Base-by-base conservation (phyloP, 2,797 vertebrate genomes). In the Natrix natrix region DNA sequence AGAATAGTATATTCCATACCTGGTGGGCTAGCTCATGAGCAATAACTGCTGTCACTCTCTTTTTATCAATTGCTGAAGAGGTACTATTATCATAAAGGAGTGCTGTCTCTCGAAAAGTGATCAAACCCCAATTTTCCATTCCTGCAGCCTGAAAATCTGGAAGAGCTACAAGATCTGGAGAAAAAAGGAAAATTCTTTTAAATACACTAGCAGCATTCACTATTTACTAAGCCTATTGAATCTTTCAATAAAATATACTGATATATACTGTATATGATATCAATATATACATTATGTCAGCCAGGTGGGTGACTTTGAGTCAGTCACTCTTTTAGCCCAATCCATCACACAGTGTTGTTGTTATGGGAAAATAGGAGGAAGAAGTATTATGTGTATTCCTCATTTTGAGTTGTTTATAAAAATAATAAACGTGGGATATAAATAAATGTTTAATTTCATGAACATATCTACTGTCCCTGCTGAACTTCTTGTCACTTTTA, bases 71-170 rank as follows among this genome's bases (percentile, higher is more conserved):
- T 37, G 94, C 94, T 89, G 98, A 99, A 91, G 98, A 99, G 88
- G 98, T 96, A 8, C 55, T 94, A 22, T 95, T 97, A 37, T 98
- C 98, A 95, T 98, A 98, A 86, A 99, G 97, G 87, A 99, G 98
- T 1, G 97, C 92, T 63, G 98, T 98, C 97, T 99, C 99, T 93
- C 98, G 98, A 96, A 99, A 99, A 37, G 98, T 99, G 96, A 99
- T 98, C 92, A 99, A 98, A 13, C 99, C 99, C 99, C 99, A 99
- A 95, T 99, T 99, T 97, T 99, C 99, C 99, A 99, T 99, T 88
- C 99, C 99, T 95, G 98, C 99, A 1, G 99, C 98, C 93, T 99
- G 97, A 97, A 99, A 99, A 97, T 99, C 99, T 91, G 99, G 99
- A 96, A 99, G 98, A 92, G 98, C 99, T 86, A 99, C 98, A 96